A percentile compares a stretch with the other conserved stretches of the same genome.
These are phyloP conservation scores for Styela clava DNA, from an alignment of 23 tunicate genomes.

Conservation along the genomic window DNA sequence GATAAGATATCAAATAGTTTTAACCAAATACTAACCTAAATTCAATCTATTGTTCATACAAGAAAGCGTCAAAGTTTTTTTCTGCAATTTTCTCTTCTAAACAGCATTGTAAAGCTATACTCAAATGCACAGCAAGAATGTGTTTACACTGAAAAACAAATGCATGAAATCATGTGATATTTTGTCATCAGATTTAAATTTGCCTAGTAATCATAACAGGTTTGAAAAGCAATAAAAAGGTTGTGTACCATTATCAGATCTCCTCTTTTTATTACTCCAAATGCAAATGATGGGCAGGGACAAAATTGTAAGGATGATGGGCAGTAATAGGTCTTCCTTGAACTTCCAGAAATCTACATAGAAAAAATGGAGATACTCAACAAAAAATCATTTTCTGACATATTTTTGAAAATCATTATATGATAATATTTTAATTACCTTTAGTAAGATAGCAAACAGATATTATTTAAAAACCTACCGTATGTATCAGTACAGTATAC, in stretches of 20 bases:
- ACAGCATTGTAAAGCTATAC: constrained; percentile 62
- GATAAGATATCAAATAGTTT: too few species aligned
- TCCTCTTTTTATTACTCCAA: constrained; percentile 77
- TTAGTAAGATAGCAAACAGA: too few species aligned
- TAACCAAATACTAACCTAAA: too few species aligned
- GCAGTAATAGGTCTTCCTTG: constrained; percentile 68
- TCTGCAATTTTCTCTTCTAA: constrained; percentile 38
- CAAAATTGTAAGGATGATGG: constrained; percentile 63
- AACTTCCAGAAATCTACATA: constrained; percentile 50
- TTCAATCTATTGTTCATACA: constrained; percentile 57
- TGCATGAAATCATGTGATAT: constrained; percentile 17
- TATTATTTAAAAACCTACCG: too few species aligned
- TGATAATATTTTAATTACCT: too few species aligned
- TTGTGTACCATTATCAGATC: constrained; percentile 61
- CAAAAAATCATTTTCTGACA: background rate
- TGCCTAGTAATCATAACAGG: too few species aligned
- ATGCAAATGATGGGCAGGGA: constrained; percentile 83
- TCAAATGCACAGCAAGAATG: constrained; percentile 57
- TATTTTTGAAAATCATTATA: too few species aligned
- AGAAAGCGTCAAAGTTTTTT: constrained; percentile 37
- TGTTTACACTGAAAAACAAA: constrained; percentile 81
- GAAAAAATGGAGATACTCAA: background rate
- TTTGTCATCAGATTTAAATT: too few species aligned
- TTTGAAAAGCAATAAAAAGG: too few species aligned
- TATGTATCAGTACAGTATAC: too few species aligned